Evolutionary conservation across 2,113 vertebrate species (phyloP), one percentile per base, ranked within the genome.

Genomic region (Percina caprodes): DNA sequence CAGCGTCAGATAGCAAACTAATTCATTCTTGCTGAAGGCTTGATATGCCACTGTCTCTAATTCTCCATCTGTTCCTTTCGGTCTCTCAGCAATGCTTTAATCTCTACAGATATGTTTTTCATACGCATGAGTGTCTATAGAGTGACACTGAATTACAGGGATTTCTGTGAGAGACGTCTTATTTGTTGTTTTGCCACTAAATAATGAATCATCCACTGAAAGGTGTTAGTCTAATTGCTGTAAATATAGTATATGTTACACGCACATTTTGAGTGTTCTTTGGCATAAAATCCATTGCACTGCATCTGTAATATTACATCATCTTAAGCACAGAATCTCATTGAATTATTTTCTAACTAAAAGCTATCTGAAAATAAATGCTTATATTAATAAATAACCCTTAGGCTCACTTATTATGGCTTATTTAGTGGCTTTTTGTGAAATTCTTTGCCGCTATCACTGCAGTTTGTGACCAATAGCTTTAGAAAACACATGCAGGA

Each of bases 1-100:
- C 59, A 72, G 55, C 23, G 7, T 76, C 66, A 73, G 67, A 88
- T 66, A 65, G 60, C 23, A 74, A 61, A 70, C 65, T 74, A 52
- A 73, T 83, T 86, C 18, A 78, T 85, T 84, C 56, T 55, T 66
- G 71, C 65, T 85, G 39, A 79, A 76, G 74, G 74, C 82, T 73
- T 24, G 46, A 75, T 63, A 24, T 69, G 48, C 45, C 0, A 0
- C 84, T 76, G 68, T 59, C 62, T 56, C 46, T 39, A 66, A 74
- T 73, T 87, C 68, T 70, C 77, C 67, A 65, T 88, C 73, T 88
- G 70, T 77, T 79, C 76, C 52, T 84, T 35, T 76, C 46, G 24
- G 0, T 74, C 67, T 69, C 58, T 79, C 42, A 70, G 52, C 84
- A 69, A 80, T 80, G 76, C 79, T 86, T 83, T 89, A 54, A 79